phyloP scores from a whole-genome alignment of 2,888 invertebrate species.

The Erebia epiphron region DNA sequence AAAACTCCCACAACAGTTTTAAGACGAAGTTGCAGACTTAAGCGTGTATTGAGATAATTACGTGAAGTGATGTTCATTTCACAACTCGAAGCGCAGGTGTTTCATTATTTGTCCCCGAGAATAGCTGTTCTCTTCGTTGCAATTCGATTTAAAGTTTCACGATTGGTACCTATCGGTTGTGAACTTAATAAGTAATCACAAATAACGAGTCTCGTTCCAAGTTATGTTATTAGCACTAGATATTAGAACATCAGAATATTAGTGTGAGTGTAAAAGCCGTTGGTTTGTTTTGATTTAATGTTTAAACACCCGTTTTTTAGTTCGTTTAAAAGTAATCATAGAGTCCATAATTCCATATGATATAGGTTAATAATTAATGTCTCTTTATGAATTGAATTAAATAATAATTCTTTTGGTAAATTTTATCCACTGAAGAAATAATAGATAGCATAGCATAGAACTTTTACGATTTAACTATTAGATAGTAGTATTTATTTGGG shows the following conservation, averaged over 20 bases:
- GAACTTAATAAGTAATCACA: constrained; percentile 27
- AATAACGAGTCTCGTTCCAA: neutral
- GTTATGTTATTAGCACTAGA: neutral
- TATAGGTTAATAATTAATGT: too few relatives aligned
- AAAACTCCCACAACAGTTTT: too few relatives aligned
- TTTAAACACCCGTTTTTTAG: too few relatives aligned
- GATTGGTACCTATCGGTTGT: constrained; percentile 44
- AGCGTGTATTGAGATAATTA: constrained; percentile 24
- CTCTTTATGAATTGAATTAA: too few relatives aligned
- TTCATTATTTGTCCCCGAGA: constrained; percentile 45
- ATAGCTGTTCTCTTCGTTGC: constrained; percentile 46
- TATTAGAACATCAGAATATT: neutral
- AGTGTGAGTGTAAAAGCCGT: neutral
- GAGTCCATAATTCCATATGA: too few relatives aligned
- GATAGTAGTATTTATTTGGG: too few relatives aligned
- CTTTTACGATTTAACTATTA: too few relatives aligned
- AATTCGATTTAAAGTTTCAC: constrained; percentile 66
- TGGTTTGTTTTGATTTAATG: too few relatives aligned
- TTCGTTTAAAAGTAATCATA: too few relatives aligned
- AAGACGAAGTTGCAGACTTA: too few relatives aligned
- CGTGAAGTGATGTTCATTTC: constrained; percentile 22
- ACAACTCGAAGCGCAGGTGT: constrained; percentile 44
- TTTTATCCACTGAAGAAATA: neutral
- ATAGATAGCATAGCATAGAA: too few relatives aligned
- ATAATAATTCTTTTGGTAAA: neutral